Evolutionary conservation across 2,888 invertebrate genomes (phyloP), one percentile per base, ranked within the genome.

Genomic region (Entomobrya multifasciata): DNA sequence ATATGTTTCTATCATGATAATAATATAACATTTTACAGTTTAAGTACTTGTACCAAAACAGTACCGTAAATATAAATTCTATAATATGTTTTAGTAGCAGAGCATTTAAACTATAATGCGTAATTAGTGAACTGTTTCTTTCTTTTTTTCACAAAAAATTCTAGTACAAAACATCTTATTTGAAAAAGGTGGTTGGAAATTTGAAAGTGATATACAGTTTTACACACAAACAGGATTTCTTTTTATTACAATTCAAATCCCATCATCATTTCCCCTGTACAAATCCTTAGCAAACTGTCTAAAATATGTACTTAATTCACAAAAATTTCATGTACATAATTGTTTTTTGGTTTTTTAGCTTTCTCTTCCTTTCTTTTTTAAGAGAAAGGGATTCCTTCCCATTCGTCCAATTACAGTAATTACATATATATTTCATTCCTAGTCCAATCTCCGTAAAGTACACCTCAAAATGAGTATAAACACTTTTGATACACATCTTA

Each of bases 311-410:
- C 17, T 52, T 52, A 52, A n/a, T n/a, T 52, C 17, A 52, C 52
- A n/a, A 41, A 17, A 60, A 17, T 65, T 60, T 20, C 57, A 82
- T 30, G 74, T 82, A 82, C 82, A 82, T 30, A n/a, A n/a, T 80
- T 52, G 52, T n/a, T 81, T n/a, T 81, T 81, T 81, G 81, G 81
- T 81, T 72, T 70, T 72, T 52, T 72, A 81, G 81, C 81, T 72
- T 70, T 55, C 62, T 15, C 49, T 36, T 49, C 49, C 60, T 55
- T 30, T 22, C 67, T 70, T 47, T 15, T 11, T 25, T 36, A 44
- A 47, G 70, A 22, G 15, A 70, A 70, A 44, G 70, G 70, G 70
- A 70, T 70, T 47, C 70, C 70, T 44, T 25, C 44, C 22, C 17
- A 22, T 60, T 27, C 60, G 25, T 27, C 36, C 36, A 25, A 25